These are phyloP conservation scores for Sphaeridia pumilis DNA, from an alignment of 2,888 invertebrate genomes.

Conservation along the genomic window DNA sequence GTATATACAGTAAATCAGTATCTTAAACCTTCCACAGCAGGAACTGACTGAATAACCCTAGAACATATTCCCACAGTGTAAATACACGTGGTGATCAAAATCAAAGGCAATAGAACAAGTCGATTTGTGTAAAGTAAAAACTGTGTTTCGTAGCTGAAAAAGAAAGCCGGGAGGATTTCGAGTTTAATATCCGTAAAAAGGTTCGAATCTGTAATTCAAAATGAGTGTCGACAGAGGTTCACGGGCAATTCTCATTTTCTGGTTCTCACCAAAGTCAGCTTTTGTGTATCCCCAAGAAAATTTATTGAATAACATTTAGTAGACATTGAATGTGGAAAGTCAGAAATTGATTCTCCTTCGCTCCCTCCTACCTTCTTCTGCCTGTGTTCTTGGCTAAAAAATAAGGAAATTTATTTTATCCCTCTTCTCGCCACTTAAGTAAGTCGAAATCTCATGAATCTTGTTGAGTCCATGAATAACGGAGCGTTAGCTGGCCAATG, in stretches of 20 bases:
- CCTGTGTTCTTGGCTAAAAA: background rate
- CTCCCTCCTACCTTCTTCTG: background rate
- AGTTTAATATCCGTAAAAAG: constrained; percentile 29
- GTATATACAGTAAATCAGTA: too few relatives aligned
- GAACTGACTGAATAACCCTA: too few relatives aligned
- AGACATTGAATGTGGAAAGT: constrained; percentile 4
- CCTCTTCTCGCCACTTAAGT: too few relatives aligned
- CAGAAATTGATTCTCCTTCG: background rate
- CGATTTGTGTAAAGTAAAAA: background rate
- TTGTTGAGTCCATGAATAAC: background rate
- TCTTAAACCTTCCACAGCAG: too few relatives aligned
- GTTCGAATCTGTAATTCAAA: constrained; percentile 35
- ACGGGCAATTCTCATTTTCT: too few relatives aligned
- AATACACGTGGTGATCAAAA: too few relatives aligned
- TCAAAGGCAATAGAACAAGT: too few relatives aligned
- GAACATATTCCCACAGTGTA: too few relatives aligned
- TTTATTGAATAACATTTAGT: constrained; percentile 16
- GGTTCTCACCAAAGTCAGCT: too few relatives aligned
- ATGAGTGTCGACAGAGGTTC: too few relatives aligned
- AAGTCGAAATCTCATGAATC: background rate
- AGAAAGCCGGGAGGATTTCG: background rate
- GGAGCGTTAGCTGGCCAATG: too few relatives aligned
- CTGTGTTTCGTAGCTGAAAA: background rate
- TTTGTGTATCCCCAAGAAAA: constrained; percentile 6
- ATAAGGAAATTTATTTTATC: background rate